Conservation (phyloP, 2,113 vertebrate genomes). For the Hipposideros armiger region DNA sequence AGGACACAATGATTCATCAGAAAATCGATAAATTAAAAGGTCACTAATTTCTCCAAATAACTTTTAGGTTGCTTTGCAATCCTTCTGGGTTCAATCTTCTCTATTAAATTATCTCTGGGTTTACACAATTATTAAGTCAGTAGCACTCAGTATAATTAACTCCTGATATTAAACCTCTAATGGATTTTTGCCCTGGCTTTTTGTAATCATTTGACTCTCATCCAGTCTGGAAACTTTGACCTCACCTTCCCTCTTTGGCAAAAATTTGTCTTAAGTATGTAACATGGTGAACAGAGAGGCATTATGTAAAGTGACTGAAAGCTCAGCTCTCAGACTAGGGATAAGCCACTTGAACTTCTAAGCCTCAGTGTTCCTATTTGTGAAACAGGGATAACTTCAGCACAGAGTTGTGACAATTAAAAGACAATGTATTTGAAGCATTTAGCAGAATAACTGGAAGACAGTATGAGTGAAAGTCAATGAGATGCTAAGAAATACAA, state of each 20-base stretch:
- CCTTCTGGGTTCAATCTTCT: slow-evolving; percentile 72
- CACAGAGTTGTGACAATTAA: not conserved
- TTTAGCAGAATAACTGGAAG: not conserved
- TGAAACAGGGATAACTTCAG: not conserved
- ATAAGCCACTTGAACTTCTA: not conserved
- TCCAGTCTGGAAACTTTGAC: not conserved
- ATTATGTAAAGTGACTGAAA: not conserved
- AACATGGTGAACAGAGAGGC: not conserved
- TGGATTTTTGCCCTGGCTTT: slow-evolving; percentile 31
- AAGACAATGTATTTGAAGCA: not conserved
- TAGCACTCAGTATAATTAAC: slow-evolving; percentile 66
- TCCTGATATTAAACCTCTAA: slow-evolving; percentile 51
- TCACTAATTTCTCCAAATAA: slow-evolving; percentile 78
- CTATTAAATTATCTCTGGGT: slow-evolving; percentile 66
- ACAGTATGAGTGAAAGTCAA: not conserved
- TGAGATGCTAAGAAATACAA: not conserved
- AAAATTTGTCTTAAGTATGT: not conserved
- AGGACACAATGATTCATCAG: slow-evolving; percentile 63
- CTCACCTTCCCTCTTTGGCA: not conserved
- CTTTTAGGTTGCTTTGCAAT: slow-evolving; percentile 69
- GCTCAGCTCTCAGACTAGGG: not conserved
- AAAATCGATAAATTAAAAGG: slow-evolving; percentile 77
- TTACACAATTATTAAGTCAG: slow-evolving; percentile 70
- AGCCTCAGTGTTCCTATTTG: not conserved
- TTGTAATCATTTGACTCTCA: slow-evolving; percentile 55